Evolutionary conservation across 2,797 vertebrate species (phyloP), one percentile per base, ranked within the genome.

Genomic region (Sebastes diaconus): DNA sequence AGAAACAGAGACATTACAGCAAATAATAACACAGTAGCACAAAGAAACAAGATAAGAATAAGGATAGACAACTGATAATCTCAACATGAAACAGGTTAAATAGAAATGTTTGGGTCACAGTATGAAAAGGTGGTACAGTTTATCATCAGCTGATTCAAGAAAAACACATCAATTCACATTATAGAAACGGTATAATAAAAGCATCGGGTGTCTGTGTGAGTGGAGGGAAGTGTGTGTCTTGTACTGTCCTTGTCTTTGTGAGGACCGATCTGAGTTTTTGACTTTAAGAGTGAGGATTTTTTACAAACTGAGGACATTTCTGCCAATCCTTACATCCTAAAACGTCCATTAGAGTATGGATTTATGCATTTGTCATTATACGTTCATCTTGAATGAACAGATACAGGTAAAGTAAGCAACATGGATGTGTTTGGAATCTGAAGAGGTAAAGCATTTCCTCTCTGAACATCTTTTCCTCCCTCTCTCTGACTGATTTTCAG

Each of bases 21-120:
- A 68, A 85, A 85, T 73, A 79, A 87, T 57, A 79, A 67, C 27
- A 64, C n/a, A 22, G 79, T 0, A 8, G 61, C 18, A 34, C 29
- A 24, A 11, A 68, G 32, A 55, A 55, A 46, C 8, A 34, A 75
- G 75, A 87, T 79, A 60, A 78, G 57, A 81, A n/a, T 2, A 24
- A 58, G 27, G 8, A 13, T 11, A 4, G 50, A 72, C 80, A 5
- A 3, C 34, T 3, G 46, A 58, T 83, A 1, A 81, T 73, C 77
- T 59, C n/a, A 68, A 29, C 66, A 71, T 22, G 11, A 29, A 69
- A 25, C 73, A 64, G 84, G 82, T 63, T 80, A 65, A 73, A 32
- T 20, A 69, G 73, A 24, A 73, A 79, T 54, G 81, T 29, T 1
- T 6, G 20, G 46, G 75, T 81, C 67, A 42, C 14, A n/a, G 58